These are phyloP conservation scores for Miltochrista miniata DNA, from an alignment of 2,888 invertebrate species.

Conservation along the genomic window DNA sequence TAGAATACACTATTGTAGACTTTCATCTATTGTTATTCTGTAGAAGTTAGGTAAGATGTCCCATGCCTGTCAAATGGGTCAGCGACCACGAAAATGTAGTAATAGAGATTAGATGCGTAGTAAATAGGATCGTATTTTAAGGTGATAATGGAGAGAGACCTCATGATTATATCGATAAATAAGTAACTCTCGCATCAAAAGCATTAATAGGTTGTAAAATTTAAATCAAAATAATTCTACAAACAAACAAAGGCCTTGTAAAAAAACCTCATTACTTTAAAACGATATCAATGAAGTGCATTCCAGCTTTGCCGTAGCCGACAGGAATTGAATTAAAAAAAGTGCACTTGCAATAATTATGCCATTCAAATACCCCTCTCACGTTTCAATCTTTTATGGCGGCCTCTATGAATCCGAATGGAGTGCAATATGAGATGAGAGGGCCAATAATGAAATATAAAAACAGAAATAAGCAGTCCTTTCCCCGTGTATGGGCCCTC, in stretches of 20 bases:
- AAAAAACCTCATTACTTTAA: constrained; percentile 69
- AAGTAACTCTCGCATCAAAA: too few species aligned
- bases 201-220: neutral
- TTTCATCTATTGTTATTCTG: too few species aligned
- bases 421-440: constrained; percentile 81
- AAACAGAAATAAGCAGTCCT: constrained; percentile 79
- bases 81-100: too few species aligned
- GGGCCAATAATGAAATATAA: constrained; percentile 83
- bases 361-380: constrained; percentile 80
- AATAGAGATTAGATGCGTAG: too few species aligned
- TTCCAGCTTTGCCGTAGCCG: constrained; percentile 77
- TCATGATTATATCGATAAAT: too few species aligned
- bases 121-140: too few species aligned
- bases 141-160: too few species aligned
- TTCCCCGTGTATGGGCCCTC: constrained; percentile 64
- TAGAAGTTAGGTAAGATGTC: too few species aligned
- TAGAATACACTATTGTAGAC: too few species aligned
- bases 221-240: constrained; percentile 19
- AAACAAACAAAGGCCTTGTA: constrained; percentile 40
- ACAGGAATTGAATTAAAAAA: constrained; percentile 78
- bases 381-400: constrained; percentile 82
- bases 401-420: constrained; percentile 75
- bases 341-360: constrained; percentile 82
- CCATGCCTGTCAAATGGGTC: too few species aligned
- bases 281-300: constrained; percentile 79